Evolutionary conservation across 2,113 vertebrate genomes (phyloP).

Genomic region (Cathartes aura): DNA sequence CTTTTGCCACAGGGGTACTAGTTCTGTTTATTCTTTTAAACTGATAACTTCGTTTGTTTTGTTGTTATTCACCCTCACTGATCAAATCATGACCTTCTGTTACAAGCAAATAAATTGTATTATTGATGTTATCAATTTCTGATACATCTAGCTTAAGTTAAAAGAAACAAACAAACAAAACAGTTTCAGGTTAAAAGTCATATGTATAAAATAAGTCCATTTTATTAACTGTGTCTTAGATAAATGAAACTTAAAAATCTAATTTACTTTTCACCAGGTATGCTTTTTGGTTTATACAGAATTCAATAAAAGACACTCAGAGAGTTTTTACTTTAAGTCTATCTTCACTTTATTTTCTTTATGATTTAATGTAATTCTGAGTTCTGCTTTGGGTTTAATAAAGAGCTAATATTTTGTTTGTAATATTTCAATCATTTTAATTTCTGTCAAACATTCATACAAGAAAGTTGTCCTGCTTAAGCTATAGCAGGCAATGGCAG

Average conservation of each 20-base stretch:
- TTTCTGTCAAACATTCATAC: neutral
- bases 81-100: neutral
- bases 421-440: neutral
- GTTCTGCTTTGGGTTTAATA: neutral
- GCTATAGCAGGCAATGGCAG: neutral
- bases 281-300: neutral
- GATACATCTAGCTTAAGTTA: neutral
- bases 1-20: neutral
- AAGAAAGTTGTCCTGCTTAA: neutral
- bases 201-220: neutral
- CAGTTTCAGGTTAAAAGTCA: neutral
- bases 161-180: neutral
- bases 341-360: neutral
- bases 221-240: neutral
- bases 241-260: neutral
- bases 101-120: neutral
- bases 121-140: neutral
- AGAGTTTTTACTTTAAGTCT: neutral
- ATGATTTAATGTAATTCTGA: neutral
- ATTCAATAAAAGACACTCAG: neutral
- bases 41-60: neutral
- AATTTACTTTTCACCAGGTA: neutral
- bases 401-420: neutral
- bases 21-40: neutral
- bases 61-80: neutral